Percentiles rank a stretch among this genome's conserved stretches.
These are phyloP conservation scores for Sebastes matsubarae DNA, from an alignment of 2,797 vertebrate genomes.

Conservation along the genomic window DNA sequence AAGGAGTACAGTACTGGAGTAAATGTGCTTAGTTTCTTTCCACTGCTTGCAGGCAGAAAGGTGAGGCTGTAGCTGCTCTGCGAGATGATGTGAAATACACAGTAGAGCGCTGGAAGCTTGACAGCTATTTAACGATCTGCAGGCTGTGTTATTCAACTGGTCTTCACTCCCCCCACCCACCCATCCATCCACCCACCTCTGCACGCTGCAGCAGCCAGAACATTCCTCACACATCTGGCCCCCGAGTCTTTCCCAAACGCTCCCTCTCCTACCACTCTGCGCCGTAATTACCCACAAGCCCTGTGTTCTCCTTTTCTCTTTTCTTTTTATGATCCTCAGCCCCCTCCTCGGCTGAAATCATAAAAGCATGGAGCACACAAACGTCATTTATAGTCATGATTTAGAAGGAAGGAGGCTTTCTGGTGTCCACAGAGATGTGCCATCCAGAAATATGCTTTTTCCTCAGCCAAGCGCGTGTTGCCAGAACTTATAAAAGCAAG, in stretches of 20 bases:
- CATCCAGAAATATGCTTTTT: slow-evolving; percentile 62
- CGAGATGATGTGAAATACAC: slow-evolving; percentile 75
- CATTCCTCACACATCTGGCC: slow-evolving; percentile 88
- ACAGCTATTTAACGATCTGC: slow-evolving; percentile 83
- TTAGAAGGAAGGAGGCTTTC: slow-evolving; percentile 57
- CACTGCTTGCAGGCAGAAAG: slow-evolving; percentile 32
- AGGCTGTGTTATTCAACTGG: slow-evolving; percentile 78
- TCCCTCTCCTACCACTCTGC: slow-evolving; percentile 64
- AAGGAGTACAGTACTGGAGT: not conserved
- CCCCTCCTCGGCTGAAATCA: slow-evolving; percentile 59
- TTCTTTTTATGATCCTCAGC: slow-evolving; percentile 77
- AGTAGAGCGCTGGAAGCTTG: slow-evolving; percentile 76
- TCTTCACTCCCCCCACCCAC: slow-evolving; percentile 58
- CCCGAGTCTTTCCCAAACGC: slow-evolving; percentile 76
- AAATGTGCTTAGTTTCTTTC: slow-evolving; percentile 25
- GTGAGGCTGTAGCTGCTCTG: slow-evolving; percentile 52
- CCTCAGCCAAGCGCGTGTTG: slow-evolving; percentile 14
- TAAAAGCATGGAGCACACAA: slow-evolving; percentile 67
- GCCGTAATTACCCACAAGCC: slow-evolving; percentile 84
- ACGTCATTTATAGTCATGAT: slow-evolving; percentile 72
- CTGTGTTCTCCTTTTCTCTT: slow-evolving; percentile 82
- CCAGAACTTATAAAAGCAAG: slow-evolving; percentile 62
- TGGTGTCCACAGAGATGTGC: slow-evolving; percentile 63
- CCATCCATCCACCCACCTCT: slow-evolving; percentile 60
- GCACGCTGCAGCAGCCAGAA: slow-evolving; percentile 80